A percentile compares a stretch with the other conserved stretches of the same genome.
Evolutionary conservation across 92 coral and sea anemone species (phyloP).

Genomic region (Porites lobata): DNA sequence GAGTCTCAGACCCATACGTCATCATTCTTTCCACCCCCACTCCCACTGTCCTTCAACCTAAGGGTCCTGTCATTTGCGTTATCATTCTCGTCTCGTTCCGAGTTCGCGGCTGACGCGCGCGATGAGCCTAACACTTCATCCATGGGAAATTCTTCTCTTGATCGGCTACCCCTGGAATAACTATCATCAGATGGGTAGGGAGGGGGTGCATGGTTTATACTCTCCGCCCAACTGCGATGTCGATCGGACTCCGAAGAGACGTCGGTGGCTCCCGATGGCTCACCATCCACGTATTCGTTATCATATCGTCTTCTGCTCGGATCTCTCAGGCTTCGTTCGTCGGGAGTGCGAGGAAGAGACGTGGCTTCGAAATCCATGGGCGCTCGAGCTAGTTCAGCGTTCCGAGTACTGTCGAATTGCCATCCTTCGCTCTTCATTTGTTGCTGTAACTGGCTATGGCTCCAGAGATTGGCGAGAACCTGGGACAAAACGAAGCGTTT

Average conservation of each 20-base stretch:
- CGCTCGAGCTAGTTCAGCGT: conserved; percentile 63
- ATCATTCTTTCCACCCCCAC: conserved; percentile 45
- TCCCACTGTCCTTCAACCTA: conserved; percentile 13
- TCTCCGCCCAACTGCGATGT: conserved; percentile 82
- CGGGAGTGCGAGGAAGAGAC: conserved; percentile 83
- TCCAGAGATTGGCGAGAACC: conserved; percentile 88
- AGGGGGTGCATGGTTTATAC: conserved; percentile 80
- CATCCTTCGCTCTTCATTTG: conserved; percentile 88
- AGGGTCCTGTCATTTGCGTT: conserved; percentile 34
- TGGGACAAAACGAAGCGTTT: conserved; percentile 14
- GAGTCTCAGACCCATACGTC: conserved; percentile 51
- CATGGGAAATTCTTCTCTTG: conserved; percentile 49
- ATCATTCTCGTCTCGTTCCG: conserved; percentile 39
- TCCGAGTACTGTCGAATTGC: conserved; percentile 64
- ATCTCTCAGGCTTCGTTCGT: conserved; percentile 45
- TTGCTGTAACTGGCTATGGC: conserved; percentile 68
- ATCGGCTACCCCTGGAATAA: conserved; percentile 54
- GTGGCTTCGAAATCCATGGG: conserved; percentile 86
- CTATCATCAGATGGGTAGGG: conserved; percentile 82
- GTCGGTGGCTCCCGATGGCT: conserved; percentile 56
- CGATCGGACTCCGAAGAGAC: conserved; percentile 56
- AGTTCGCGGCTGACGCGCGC: conserved; percentile 35
- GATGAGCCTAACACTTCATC: conserved; percentile 27
- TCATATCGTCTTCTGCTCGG: conserved; percentile 57
- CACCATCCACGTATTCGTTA: conserved; percentile 28